Conservation (phyloP, 2,888 invertebrate genomes). For the Petrolisthes cinctipes region DNA sequence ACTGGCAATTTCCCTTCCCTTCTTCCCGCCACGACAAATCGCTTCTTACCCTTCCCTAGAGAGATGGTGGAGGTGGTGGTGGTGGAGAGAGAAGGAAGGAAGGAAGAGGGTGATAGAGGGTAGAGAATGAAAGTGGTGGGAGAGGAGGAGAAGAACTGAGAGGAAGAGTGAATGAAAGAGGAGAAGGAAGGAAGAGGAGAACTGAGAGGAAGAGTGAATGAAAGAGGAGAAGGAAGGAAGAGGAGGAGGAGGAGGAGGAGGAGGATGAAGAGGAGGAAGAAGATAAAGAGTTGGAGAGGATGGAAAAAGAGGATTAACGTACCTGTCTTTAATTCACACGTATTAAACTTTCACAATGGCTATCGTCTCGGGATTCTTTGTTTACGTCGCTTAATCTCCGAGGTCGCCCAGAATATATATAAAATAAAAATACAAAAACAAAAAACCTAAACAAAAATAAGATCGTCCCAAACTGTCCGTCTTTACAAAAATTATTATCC, state of each 20-base stretch:
- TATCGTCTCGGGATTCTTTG: neutral
- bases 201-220: too few relatives aligned
- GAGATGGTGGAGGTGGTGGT: neutral
- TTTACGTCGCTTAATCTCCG: neutral
- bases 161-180: too few relatives aligned
- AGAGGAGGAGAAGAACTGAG: too few relatives aligned
- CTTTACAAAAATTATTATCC: too few relatives aligned
- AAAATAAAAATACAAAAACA: neutral
- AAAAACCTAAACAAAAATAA: neutral
- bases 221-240: neutral
- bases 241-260: constrained; percentile 1
- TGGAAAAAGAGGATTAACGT: neutral
- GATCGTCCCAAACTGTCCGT: neutral
- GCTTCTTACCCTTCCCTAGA: neutral
- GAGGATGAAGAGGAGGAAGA: neutral
- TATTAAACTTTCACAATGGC: neutral
- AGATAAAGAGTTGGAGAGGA: neutral
- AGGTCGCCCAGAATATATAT: neutral
- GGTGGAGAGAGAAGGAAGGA: neutral
- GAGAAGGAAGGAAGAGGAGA: too few relatives aligned
- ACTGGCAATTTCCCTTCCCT: neutral
- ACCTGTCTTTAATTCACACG: neutral
- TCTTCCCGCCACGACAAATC: neutral
- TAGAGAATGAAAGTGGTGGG: too few relatives aligned
- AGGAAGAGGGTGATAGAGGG: too few relatives aligned